Percentiles rank a stretch among this genome's conserved stretches.
phyloP scores from a whole-genome alignment of 2,113 vertebrate species.

The Percina caprodes region DNA sequence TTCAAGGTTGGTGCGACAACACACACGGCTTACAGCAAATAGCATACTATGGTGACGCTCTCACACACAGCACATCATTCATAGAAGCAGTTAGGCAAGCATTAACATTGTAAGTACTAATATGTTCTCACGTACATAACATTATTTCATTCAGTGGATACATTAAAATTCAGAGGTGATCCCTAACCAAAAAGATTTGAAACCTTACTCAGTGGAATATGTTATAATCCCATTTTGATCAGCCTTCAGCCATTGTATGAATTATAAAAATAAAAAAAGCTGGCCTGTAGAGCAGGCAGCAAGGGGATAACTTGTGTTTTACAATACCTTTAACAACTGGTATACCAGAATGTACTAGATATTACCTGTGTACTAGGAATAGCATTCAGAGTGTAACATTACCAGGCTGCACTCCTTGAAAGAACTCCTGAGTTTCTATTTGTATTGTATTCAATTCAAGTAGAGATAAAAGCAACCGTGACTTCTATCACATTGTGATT shows the following conservation, averaged over 20 bases:
- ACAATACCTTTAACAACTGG: conserved; percentile 74
- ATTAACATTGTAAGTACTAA: conserved; percentile 16
- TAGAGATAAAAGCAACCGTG: conserved; percentile 76
- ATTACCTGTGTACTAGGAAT: conserved; percentile 77
- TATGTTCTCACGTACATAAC: conserved; percentile 30
- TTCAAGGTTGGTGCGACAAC: conserved; percentile 45
- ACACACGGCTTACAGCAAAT: conserved; percentile 50
- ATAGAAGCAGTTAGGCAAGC: conserved; percentile 31
- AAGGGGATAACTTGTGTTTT: conserved; percentile 71
- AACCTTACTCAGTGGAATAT: conserved; percentile 51
- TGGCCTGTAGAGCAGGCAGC: conserved; percentile 86
- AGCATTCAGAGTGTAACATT: conserved; percentile 70
- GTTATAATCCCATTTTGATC: conserved; percentile 36
- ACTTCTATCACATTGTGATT: conserved; percentile 66
- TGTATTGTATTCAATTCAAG: conserved; percentile 74
- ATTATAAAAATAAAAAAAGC: conserved; percentile 27
- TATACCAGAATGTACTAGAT: conserved; percentile 80
- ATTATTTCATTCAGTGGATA: conserved; percentile 25
- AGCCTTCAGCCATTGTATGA: conserved; percentile 53
- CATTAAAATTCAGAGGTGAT: conserved; percentile 40
- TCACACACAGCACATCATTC: conserved; percentile 48
- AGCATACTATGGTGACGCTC: conserved; percentile 37
- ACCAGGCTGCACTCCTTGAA: conserved; percentile 60
- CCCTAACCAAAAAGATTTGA: conserved; percentile 61
- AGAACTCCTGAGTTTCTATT: conserved; percentile 66